phyloP scores from a whole-genome alignment of 1,140 invertebrate genomes.

The Macrotrachela quadricornifera region DNA sequence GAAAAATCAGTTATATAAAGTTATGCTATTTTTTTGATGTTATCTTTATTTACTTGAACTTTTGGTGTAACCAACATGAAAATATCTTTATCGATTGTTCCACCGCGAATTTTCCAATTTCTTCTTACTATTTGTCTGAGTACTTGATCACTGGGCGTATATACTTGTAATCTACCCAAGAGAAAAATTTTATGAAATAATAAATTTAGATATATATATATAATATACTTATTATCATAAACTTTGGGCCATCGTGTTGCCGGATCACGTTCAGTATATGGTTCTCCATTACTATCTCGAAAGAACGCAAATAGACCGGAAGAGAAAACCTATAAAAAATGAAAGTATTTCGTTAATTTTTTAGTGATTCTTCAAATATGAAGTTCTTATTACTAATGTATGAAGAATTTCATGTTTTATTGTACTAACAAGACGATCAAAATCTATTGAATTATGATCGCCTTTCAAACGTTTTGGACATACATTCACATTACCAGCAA shows the following conservation, averaged over 20 bases:
- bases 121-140: conserved; percentile 53
- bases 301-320: conserved; percentile 83
- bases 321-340: conserved; percentile 49
- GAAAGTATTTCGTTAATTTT: not conserved
- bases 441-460: conserved; percentile 51
- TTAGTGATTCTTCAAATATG: not conserved
- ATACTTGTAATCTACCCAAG: conserved; percentile 47
- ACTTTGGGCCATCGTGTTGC: conserved; percentile 52
- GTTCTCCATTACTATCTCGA: conserved; percentile 58
- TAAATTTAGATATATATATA: conserved; percentile 46
- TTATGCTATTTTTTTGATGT: not conserved
- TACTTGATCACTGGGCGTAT: conserved; percentile 75
- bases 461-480: conserved; percentile 84
- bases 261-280: conserved; percentile 48
- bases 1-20: not conserved
- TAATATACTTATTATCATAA: conserved; percentile 37
- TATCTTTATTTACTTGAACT: conserved; percentile 38
- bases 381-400: conserved; percentile 41
- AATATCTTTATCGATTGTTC: conserved; percentile 47
- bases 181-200: conserved; percentile 4
- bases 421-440: conserved; percentile 74
- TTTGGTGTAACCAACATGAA: conserved; percentile 76
- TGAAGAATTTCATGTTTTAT: conserved; percentile 97
- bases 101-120: conserved; percentile 62
- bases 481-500: conserved; percentile 91